Evolutionary conservation across 2,888 invertebrate genomes (phyloP).

Genomic region (Byasa hedistus): DNA sequence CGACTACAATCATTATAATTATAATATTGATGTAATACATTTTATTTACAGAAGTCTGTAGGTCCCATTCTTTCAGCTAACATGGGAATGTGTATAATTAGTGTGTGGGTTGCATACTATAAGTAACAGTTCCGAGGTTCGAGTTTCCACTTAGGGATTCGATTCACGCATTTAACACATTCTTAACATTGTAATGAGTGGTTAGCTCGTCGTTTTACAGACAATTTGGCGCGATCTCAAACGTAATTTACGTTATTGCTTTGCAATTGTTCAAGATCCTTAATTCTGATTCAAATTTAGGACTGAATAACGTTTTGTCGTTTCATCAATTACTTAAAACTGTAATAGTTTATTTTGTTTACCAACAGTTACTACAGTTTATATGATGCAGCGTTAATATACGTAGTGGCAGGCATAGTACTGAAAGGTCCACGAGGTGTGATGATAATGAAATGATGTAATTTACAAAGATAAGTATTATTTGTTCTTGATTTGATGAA

Average conservation of each 20-base stretch:
- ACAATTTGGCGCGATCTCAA: constrained; percentile 50
- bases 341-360: no score
- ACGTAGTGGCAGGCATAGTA: no score
- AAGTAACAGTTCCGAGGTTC: constrained; percentile 35
- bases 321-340: no score
- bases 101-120: constrained; percentile 11
- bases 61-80: constrained; percentile 10
- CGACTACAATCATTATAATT: no score
- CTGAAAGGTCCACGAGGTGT: no score
- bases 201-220: constrained; percentile 37
- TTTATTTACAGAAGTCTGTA: no score
- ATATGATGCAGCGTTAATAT: no score
- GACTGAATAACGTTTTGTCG: background rate
- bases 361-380: no score
- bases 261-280: constrained; percentile 53
- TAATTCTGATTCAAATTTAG: constrained; percentile 5
- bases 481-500: no score
- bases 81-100: constrained; percentile 15
- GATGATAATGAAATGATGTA: no score
- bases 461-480: no score
- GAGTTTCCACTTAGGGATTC: constrained; percentile 44
- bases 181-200: constrained; percentile 42
- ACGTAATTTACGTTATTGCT: constrained; percentile 53
- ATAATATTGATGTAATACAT: no score
- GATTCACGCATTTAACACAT: constrained; percentile 41